Conservation (phyloP, 2,797 vertebrate species). For the Morus bassanus region DNA sequence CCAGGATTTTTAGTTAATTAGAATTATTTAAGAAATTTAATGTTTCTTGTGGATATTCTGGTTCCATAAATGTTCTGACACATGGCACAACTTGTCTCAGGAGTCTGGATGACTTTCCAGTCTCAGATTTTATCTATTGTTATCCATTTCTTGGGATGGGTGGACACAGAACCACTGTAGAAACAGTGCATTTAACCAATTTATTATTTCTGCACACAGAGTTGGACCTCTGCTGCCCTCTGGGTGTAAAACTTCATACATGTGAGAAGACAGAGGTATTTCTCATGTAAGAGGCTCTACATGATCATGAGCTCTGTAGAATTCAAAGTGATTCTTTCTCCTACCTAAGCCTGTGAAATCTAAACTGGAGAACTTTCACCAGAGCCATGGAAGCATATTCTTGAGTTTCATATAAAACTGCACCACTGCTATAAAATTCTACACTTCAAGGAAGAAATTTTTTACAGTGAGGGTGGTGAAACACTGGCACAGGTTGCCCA, state of each 20-base stretch:
- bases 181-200: neutral
- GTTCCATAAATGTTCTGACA: neutral
- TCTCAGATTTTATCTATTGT: neutral
- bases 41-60: neutral
- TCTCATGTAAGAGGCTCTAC: neutral
- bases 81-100: neutral
- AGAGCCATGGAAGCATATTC: neutral
- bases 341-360: neutral
- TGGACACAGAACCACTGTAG: neutral
- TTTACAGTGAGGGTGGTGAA: neutral
- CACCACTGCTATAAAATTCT: neutral
- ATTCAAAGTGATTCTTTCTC: neutral
- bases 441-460: neutral
- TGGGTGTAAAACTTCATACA: neutral
- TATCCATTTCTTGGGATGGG: neutral
- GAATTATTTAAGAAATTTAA: neutral
- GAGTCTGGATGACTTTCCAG: neutral
- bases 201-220: neutral
- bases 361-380: neutral
- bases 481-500: too few relatives aligned
- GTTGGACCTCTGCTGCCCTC: neutral
- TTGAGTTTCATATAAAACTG: neutral
- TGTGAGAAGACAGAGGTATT: neutral
- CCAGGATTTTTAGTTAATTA: neutral
- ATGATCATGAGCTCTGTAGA: neutral